Evolutionary conservation across 2,113 vertebrate species (phyloP).

Genomic region (Corvus hawaiiensis): DNA sequence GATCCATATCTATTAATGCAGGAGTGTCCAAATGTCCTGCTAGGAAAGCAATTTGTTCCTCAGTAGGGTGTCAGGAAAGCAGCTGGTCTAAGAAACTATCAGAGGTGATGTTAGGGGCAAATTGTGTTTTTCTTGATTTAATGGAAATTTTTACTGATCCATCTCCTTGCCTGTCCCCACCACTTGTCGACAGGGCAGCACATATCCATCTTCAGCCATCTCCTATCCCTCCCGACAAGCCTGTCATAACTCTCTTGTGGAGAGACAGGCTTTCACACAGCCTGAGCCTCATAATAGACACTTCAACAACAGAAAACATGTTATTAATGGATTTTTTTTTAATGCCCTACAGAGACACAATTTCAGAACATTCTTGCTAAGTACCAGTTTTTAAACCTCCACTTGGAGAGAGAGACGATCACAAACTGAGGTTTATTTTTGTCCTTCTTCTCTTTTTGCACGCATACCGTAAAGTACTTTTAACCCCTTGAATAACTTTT

Average conservation of each 20-base stretch:
- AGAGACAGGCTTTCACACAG: conserved; percentile 57
- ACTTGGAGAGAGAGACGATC: neutral
- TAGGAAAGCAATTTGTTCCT: conserved; percentile 84
- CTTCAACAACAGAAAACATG: conserved; percentile 52
- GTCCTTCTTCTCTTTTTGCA: neutral
- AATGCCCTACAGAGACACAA: conserved; percentile 47
- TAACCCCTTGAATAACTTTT: neutral
- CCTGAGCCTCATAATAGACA: conserved; percentile 49
- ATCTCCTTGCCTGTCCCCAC: conserved; percentile 32
- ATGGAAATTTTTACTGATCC: conserved; percentile 75
- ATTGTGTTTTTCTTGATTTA: conserved; percentile 75
- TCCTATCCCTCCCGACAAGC: neutral
- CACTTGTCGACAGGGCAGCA: conserved; percentile 58
- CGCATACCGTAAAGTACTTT: neutral
- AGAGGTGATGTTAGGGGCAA: conserved; percentile 78
- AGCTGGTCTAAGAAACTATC: conserved; percentile 79
- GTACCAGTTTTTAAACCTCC: conserved; percentile 31
- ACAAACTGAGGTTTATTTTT: neutral
- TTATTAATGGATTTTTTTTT: conserved; percentile 61
- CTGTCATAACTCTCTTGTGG: conserved; percentile 45
- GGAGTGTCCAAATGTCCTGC: conserved; percentile 80
- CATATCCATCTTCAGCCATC: conserved; percentile 43
- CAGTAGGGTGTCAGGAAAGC: conserved; percentile 73
- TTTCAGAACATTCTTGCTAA: conserved; percentile 53
- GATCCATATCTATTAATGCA: conserved; percentile 79